Evolutionary conservation across 2,888 invertebrate species (phyloP).

Genomic region (Andrena flavipes): DNA sequence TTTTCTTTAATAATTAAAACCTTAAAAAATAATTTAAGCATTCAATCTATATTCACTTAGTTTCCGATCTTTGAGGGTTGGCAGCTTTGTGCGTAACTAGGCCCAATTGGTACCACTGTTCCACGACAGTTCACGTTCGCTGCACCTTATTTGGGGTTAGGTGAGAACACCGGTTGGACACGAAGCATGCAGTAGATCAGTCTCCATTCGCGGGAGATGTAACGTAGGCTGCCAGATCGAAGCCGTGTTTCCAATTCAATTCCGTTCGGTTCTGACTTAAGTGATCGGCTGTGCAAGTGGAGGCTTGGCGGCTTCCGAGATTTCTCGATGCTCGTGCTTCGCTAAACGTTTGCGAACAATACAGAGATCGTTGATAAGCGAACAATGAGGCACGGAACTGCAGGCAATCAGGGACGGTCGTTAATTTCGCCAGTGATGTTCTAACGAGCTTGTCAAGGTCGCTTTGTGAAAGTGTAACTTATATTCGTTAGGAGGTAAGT

Average conservation of each 20-base stretch:
- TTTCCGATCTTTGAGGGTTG: too few species aligned
- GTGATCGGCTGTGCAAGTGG: background rate
- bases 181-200: background rate
- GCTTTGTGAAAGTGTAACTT: conserved; percentile 45
- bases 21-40: too few species aligned
- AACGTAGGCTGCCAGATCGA: background rate
- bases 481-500: conserved; percentile 53
- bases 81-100: too few species aligned
- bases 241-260: background rate
- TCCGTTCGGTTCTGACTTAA: conserved; percentile 10
- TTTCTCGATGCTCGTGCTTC: conserved; percentile 6
- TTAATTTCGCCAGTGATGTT: conserved; percentile 43
- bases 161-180: background rate
- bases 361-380: conserved; percentile 38
- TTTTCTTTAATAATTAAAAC: too few species aligned
- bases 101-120: background rate
- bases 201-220: conserved; percentile 3
- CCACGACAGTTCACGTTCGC: background rate
- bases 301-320: background rate
- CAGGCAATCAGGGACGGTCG: conserved; percentile 37
- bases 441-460: conserved; percentile 55
- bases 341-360: conserved; percentile 41
- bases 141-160: background rate
- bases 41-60: too few species aligned
- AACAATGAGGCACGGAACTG: conserved; percentile 32